Percentiles rank a stretch among this genome's conserved stretches.
Evolutionary conservation across 2,888 invertebrate genomes (phyloP).

Genomic region (Xanthia togata): DNA sequence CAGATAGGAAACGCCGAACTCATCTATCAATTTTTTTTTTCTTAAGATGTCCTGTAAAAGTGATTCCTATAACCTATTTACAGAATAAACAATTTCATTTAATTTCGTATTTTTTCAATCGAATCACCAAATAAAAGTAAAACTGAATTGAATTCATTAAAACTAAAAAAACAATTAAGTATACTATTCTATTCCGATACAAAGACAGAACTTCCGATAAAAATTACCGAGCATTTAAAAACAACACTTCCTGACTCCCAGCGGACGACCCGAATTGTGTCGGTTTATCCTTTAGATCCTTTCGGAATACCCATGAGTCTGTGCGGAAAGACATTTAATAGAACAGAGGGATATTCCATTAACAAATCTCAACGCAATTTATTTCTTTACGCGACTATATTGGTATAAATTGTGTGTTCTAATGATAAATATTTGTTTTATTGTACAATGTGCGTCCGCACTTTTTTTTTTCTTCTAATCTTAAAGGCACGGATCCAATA

Average conservation of each 20-base stretch:
- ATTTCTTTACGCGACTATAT: background rate
- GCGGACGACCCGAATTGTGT: constrained; percentile 30
- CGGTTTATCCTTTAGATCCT: too few relatives aligned
- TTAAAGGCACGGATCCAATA: constrained; percentile 50
- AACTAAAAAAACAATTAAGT: constrained; percentile 9
- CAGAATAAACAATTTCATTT: too few relatives aligned
- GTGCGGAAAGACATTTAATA: constrained; percentile 37
- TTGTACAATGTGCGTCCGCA: background rate
- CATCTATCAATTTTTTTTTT: too few relatives aligned
- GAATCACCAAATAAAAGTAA: background rate
- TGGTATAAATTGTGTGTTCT: background rate
- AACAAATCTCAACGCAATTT: background rate
- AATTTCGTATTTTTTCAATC: too few relatives aligned
- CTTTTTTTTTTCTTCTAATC: background rate
- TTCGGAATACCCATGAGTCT: constrained; percentile 28
- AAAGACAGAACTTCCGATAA: background rate
- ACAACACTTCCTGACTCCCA: constrained; percentile 16
- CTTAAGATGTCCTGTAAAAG: too few relatives aligned
- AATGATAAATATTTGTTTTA: background rate
- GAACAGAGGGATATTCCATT: constrained; percentile 1
- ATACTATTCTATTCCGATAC: background rate
- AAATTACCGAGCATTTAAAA: constrained; percentile 17
- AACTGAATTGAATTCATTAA: background rate
- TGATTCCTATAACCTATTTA: too few relatives aligned
- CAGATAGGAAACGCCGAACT: too few relatives aligned